phyloP scores from a whole-genome alignment of 2,113 vertebrate species.

The Okapia johnstoni region DNA sequence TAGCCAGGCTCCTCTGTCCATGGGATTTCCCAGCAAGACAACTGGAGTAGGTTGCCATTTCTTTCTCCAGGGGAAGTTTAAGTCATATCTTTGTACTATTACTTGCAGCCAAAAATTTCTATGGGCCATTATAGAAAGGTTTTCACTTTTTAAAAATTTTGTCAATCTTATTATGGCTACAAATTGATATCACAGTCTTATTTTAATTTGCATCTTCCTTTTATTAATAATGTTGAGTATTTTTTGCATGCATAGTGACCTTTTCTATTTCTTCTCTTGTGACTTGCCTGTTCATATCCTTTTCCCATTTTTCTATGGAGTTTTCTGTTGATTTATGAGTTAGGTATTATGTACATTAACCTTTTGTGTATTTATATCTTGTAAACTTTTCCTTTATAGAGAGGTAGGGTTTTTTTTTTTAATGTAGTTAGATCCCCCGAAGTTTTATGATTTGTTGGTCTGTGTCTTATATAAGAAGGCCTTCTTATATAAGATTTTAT shows the following conservation, averaged over 20 bases:
- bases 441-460: neutral
- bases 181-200: neutral
- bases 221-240: neutral
- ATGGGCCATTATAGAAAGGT: neutral
- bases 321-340: neutral
- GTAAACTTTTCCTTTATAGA: neutral
- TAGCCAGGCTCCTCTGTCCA: neutral
- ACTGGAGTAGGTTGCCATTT: neutral
- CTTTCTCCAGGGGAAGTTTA: neutral
- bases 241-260: neutral
- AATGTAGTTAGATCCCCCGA: neutral
- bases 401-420: neutral
- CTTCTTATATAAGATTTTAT: neutral
- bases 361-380: neutral
- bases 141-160: neutral
- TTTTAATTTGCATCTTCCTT: neutral
- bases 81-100: neutral
- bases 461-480: neutral
- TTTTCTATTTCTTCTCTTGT: neutral
- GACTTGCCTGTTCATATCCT: neutral
- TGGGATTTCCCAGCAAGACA: neutral
- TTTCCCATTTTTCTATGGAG: neutral
- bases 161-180: neutral
- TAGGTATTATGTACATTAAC: neutral
- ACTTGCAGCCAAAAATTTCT: neutral